phyloP scores from a whole-genome alignment of 2,888 invertebrate genomes.

The Epistrophe grossulariae region DNA sequence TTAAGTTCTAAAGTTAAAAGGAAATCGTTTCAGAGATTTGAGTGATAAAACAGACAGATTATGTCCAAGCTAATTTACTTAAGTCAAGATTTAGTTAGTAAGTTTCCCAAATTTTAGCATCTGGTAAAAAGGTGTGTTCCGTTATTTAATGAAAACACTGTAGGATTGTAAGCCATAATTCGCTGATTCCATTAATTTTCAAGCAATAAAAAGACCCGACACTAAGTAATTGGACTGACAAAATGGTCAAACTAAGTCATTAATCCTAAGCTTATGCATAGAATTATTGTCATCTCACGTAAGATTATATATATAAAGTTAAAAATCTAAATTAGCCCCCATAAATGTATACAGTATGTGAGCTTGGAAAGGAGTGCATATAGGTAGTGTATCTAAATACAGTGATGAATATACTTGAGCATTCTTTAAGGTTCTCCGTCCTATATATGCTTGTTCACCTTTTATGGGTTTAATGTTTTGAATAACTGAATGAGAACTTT shows the following conservation, averaged over 20 bases:
- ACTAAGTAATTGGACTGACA: conserved; percentile 24
- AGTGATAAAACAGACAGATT: no score
- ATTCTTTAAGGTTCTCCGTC: neutral
- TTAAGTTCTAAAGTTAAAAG: no score
- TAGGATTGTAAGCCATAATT: neutral
- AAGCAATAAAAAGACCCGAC: neutral
- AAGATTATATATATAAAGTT: conserved; percentile 48
- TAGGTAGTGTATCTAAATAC: no score
- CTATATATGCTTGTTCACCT: neutral
- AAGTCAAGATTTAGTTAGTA: no score
- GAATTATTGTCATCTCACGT: conserved; percentile 57
- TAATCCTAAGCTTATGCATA: conserved; percentile 43
- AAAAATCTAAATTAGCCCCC: conserved; percentile 1
- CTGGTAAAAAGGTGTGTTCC: no score
- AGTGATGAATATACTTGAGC: neutral
- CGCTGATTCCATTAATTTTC: neutral
- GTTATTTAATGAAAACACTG: no score
- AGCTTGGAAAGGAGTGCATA: neutral
- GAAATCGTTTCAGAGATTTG: no score
- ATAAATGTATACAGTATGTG: no score
- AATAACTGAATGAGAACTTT: conserved; percentile 10
- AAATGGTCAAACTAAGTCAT: conserved; percentile 26
- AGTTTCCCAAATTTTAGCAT: no score
- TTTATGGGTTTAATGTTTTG: conserved; percentile 11
- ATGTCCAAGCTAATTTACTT: no score